Evolutionary conservation across 2,113 vertebrate genomes (phyloP).

Genomic region (Ammodramus savannarum): DNA sequence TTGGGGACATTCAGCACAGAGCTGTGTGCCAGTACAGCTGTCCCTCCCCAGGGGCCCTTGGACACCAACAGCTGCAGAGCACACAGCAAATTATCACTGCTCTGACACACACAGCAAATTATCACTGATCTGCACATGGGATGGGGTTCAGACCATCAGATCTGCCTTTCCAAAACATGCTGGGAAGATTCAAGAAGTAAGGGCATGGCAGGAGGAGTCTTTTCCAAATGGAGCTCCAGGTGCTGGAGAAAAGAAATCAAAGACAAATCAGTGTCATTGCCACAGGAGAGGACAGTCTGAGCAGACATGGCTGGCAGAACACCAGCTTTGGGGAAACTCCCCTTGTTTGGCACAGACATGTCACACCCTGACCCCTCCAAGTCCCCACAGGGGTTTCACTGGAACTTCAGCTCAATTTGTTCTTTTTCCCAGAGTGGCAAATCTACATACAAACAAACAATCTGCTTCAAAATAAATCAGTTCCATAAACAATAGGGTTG

Average conservation of each 20-base stretch:
- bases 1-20: background rate
- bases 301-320: background rate
- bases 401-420: background rate
- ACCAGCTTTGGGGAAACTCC: background rate
- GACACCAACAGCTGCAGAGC: background rate
- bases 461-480: constrained; percentile 22
- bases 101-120: background rate
- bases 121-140: rapidly evolving
- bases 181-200: background rate
- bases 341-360: background rate
- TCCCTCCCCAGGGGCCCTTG: background rate
- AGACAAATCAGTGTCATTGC: background rate
- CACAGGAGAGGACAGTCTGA: background rate
- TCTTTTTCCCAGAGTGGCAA: constrained; percentile 35
- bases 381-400: background rate
- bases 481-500: constrained; percentile 7
- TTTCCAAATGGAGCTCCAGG: background rate
- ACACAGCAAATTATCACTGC: background rate
- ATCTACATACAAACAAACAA: constrained; percentile 20
- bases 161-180: background rate
- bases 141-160: background rate
- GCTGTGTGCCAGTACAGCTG: background rate
- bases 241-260: background rate
- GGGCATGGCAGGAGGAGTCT: background rate
- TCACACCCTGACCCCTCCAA: background rate